A percentile compares a stretch with the other conserved stretches of the same genome.
phyloP scores from a whole-genome alignment of 2,113 vertebrate genomes.

The Stictonetta naevosa region DNA sequence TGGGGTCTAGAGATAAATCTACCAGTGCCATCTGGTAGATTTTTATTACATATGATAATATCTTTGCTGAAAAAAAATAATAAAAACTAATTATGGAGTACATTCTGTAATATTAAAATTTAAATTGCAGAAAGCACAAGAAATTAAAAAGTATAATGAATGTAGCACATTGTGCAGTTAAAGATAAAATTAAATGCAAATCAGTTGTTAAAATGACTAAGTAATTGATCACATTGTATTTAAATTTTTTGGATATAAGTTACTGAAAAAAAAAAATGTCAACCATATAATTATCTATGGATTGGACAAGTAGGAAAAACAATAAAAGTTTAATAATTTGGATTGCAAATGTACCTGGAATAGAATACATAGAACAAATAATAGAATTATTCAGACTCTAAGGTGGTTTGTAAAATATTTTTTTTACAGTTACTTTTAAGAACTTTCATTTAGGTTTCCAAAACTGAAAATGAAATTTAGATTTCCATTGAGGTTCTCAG shows the following conservation, averaged over 20 bases:
- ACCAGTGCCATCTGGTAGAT: slow-evolving; percentile 4
- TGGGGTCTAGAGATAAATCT: not conserved
- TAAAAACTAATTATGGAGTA: not conserved
- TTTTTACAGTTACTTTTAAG: not conserved
- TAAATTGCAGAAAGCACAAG: slow-evolving; percentile 41
- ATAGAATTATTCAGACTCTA: not conserved
- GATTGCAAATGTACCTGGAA: not conserved
- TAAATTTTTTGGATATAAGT: not conserved
- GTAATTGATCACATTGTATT: not conserved
- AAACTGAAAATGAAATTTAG: too few relatives aligned
- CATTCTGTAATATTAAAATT: slow-evolving; percentile 46
- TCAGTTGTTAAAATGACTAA: slow-evolving; percentile 21
- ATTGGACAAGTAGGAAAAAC: not conserved
- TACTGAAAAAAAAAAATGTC: not conserved
- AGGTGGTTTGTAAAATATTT: not conserved
- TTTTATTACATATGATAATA: slow-evolving; percentile 37
- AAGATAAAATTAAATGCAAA: slow-evolving; percentile 51
- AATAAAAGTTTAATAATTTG: not conserved
- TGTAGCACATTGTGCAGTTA: slow-evolving; percentile 15
- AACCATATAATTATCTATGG: not conserved
- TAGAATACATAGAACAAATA: not conserved
- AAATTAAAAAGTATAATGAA: slow-evolving; percentile 43
- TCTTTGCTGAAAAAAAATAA: not conserved
- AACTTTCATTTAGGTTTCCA: not conserved
- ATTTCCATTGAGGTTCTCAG: too few relatives aligned